Conservation (phyloP, 2,113 vertebrate genomes). For the Microtus pennsylvanicus region DNA sequence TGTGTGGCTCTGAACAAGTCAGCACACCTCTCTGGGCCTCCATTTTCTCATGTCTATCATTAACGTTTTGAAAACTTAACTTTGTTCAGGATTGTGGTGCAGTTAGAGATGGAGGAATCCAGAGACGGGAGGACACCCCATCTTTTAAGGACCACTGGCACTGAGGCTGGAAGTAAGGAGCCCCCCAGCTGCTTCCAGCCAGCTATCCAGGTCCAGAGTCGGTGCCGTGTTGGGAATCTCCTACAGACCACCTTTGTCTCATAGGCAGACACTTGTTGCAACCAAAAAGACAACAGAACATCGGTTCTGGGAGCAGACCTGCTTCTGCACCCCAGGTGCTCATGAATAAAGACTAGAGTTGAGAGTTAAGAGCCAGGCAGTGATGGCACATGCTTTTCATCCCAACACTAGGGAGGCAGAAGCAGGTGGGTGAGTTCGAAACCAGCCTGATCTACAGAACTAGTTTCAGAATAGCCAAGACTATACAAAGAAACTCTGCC, state of each 20-base stretch:
- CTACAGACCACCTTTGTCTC: background rate
- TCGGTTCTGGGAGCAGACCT: background rate
- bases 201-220: no score
- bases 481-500: background rate
- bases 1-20: background rate
- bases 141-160: background rate
- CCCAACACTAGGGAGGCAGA: background rate
- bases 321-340: background rate
- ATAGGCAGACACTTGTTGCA: background rate
- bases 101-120: background rate
- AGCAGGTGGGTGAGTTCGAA: background rate
- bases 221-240: fast-evolving
- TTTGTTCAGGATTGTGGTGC: background rate
- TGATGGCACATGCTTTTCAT: background rate
- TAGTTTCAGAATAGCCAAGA: background rate
- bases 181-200: background rate
- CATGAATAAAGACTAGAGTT: background rate
- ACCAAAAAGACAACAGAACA: background rate
- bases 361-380: no score
- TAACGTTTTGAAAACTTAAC: background rate
- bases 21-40: background rate
- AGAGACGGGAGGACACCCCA: background rate
- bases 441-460: background rate
- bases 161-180: background rate
- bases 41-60: background rate